A percentile compares a stretch with the other conserved stretches of the same genome.
Conservation (phyloP, 2,113 vertebrate genomes). For the Petrocephalus zakoni region DNA sequence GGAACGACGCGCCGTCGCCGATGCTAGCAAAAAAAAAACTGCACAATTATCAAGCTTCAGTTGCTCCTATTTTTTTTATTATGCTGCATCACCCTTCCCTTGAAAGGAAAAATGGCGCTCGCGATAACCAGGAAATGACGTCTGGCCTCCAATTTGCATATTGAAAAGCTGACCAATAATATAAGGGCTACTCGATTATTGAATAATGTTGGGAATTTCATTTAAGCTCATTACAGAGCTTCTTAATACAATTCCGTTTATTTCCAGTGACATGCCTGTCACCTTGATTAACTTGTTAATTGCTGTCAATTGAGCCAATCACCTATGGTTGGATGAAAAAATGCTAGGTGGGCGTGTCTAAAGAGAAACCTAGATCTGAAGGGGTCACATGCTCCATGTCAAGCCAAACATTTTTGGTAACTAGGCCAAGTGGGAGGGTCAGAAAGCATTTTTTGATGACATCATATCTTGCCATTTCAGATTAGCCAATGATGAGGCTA, state of each 20-base stretch:
- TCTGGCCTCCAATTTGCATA: conserved; percentile 54
- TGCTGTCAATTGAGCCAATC: conserved; percentile 3
- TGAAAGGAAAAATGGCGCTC: conserved; percentile 77
- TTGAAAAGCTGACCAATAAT: conserved; percentile 53
- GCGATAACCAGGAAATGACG: conserved; percentile 68
- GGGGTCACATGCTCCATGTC: conserved; percentile 7
- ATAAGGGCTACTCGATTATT: conserved; percentile 17
- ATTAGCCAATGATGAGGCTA: conserved; percentile 18
- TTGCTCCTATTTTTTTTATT: conserved; percentile 19
- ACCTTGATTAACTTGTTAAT: conserved; percentile 17
- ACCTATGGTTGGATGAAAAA: background rate
- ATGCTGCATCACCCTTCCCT: conserved; percentile 41
- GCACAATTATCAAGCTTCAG: conserved; percentile 12
- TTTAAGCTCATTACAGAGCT: background rate
- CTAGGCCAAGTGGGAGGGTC: conserved; percentile 20
- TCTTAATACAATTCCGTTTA: background rate
- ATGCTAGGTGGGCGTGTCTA: conserved; percentile 26
- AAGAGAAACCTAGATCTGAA: background rate
- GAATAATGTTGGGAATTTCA: conserved; percentile 18
- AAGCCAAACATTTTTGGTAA: conserved; percentile 22
- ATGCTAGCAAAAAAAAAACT: background rate
- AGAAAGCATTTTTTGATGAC: conserved; percentile 3
- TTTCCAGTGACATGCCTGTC: background rate
- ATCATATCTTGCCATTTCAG: conserved; percentile 17
- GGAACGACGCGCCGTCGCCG: background rate